phyloP scores from a whole-genome alignment of 2,797 vertebrate genomes.

The Coranthus polyacanthus region DNA sequence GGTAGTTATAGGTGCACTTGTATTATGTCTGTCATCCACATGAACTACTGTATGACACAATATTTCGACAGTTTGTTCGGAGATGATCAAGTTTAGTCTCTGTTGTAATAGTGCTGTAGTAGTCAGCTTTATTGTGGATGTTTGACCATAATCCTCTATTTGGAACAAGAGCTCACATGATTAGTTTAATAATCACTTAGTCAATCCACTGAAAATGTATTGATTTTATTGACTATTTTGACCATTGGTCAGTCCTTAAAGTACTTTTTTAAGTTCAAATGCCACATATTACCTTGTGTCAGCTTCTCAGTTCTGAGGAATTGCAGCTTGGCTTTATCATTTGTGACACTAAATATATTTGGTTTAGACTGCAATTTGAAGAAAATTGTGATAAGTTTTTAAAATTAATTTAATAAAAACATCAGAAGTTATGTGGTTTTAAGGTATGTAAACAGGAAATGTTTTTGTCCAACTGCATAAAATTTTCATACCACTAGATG shows the following conservation, averaged over 20 bases:
- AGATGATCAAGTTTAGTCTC: not conserved
- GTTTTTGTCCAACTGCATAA: slow-evolving; percentile 23
- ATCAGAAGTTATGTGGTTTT: not conserved
- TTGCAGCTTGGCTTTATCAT: too few relatives aligned
- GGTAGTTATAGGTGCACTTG: too few relatives aligned
- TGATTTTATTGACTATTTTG: not conserved
- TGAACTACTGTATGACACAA: not conserved
- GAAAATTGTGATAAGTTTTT: too few relatives aligned
- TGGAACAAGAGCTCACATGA: not conserved
- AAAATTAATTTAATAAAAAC: too few relatives aligned
- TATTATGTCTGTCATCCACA: too few relatives aligned
- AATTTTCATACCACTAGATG: slow-evolving; percentile 67
- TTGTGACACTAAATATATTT: too few relatives aligned
- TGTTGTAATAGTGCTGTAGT: too few relatives aligned
- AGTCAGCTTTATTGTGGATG: not conserved
- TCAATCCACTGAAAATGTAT: not conserved
- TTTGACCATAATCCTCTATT: not conserved
- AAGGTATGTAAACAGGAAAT: not conserved
- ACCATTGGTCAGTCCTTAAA: too few relatives aligned
- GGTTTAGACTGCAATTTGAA: too few relatives aligned
- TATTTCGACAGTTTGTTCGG: not conserved
- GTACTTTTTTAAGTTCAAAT: too few relatives aligned
- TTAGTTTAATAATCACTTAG: not conserved
- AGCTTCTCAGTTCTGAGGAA: too few relatives aligned
- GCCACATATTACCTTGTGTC: too few relatives aligned